These are phyloP conservation scores for Heterochromis multidens DNA, from an alignment of 2,113 vertebrate species.

Conservation along the genomic window DNA sequence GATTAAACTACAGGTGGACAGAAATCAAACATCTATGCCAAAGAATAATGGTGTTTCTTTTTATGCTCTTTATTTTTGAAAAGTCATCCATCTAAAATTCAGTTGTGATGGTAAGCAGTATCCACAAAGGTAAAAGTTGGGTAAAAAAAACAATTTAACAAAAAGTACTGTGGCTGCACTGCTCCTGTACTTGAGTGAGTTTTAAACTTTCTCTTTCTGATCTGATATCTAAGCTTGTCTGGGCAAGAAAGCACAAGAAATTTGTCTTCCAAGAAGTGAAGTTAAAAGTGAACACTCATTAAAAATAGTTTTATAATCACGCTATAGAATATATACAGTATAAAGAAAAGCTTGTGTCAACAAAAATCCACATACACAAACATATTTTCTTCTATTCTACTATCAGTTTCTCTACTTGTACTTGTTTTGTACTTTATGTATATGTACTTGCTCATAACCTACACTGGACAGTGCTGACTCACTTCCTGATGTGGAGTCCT, in stretches of 20 bases:
- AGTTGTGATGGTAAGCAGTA: neutral
- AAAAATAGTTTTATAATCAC: neutral
- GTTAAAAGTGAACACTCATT: neutral
- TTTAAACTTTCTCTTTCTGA: neutral
- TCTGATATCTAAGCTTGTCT: neutral
- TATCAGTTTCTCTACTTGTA: fast-evolving
- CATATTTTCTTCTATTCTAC: fast-evolving
- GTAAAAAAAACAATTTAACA: no score
- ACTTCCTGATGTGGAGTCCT: no score
- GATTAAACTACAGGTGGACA: no score
- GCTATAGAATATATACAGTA: no score
- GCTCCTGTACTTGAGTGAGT: no score
- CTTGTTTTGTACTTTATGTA: no score
- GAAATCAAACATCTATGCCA: no score
- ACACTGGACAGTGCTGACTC: no score
- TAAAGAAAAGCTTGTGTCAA: neutral
- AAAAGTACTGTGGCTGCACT: no score
- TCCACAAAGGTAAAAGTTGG: neutral
- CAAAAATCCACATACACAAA: neutral
- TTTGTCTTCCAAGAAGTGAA: neutral
- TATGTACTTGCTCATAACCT: no score
- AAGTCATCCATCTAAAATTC: neutral
- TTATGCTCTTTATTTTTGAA: neutral
- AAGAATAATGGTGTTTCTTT: neutral
- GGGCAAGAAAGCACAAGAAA: neutral